Conservation (phyloP, 2,113 vertebrate species). For the Hassar affinis region DNA sequence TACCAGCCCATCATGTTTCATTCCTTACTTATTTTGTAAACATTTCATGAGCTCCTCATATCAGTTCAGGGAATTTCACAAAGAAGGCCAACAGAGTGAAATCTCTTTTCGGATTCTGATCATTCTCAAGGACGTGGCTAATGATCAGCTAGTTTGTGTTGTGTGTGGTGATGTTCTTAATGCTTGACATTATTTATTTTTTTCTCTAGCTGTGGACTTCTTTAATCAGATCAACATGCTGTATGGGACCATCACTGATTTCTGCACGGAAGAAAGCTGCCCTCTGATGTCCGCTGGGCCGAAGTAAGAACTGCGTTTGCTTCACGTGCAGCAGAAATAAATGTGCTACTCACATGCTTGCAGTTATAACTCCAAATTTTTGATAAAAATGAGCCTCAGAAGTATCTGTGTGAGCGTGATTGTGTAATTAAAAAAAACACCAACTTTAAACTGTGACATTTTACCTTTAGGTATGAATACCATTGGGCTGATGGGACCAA, state of each 20-base stretch:
- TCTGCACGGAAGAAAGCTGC: constrained; percentile 85
- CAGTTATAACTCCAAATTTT: not conserved
- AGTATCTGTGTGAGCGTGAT: not conserved
- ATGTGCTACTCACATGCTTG: not conserved
- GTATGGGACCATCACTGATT: constrained; percentile 85
- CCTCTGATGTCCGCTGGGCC: constrained; percentile 85
- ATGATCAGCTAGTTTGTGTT: not conserved
- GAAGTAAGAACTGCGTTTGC: constrained; percentile 72
- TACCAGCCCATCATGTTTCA: not conserved
- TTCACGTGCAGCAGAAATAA: not conserved
- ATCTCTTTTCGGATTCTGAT: not conserved
- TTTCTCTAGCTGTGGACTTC: constrained; percentile 81
- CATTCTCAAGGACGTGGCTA: not conserved
- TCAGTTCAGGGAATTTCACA: not conserved
- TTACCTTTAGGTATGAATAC: constrained; percentile 78
- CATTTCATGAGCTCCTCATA: not conserved
- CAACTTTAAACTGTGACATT: not conserved
- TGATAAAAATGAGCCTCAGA: not conserved
- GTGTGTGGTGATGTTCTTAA: not conserved
- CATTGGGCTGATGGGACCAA: constrained; percentile 89
- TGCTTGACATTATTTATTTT: not conserved
- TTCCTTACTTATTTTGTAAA: not conserved
- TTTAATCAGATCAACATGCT: constrained; percentile 92
- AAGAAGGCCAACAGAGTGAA: not conserved
- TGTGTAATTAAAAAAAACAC: not conserved